Evolutionary conservation across 2,888 invertebrate genomes (phyloP), one percentile per base, ranked within the genome.

Genomic region (Epirrhoe tristata): DNA sequence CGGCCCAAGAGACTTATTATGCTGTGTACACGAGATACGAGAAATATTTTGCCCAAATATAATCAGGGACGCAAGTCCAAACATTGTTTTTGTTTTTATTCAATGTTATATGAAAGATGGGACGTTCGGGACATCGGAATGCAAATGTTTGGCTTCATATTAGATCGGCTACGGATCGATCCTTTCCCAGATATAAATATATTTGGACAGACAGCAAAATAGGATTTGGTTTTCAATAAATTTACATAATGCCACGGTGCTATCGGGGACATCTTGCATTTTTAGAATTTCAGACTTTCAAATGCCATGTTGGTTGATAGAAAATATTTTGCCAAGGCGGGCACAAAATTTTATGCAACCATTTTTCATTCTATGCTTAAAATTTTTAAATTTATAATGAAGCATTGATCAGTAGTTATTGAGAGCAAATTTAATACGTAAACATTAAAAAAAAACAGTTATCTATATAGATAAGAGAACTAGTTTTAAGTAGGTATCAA

Each of bases 1-100:
- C 83, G 84, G 84, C 92, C 90, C 92, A 71, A 85, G 91, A 91
- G 93, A 90, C 93, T 88, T 93, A 91, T 93, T 92, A 93, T 85
- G 83, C 86, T 90, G 87, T 92, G 89, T 91, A 92, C 90, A 89
- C 84, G 85, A 85, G 84, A 86, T 82, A 83, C 83, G 81, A 82
- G 82, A 84, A 89, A 92, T 92, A 92, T 91, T 87, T 87, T 91
- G 90, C 86, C 81, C 93, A 93, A 93, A 93, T 91, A 93, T 93
- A 93, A 93, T 93, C 93, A 91, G 83, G 89, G 88, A 87, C 83
- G 83, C 80, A 83, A 83, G 87, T 86, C 86, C 89, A 90, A 92
- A 90, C 89, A 90, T 84, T 85, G 84, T 84, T 89, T 85, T 87
- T 86, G 86, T 88, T 91, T 91, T 89, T 88, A 83, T 89, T 84